Base-by-base conservation (phyloP, 53 echinoderm and acorn worm species). In the Temnopleurus reevesii region DNA sequence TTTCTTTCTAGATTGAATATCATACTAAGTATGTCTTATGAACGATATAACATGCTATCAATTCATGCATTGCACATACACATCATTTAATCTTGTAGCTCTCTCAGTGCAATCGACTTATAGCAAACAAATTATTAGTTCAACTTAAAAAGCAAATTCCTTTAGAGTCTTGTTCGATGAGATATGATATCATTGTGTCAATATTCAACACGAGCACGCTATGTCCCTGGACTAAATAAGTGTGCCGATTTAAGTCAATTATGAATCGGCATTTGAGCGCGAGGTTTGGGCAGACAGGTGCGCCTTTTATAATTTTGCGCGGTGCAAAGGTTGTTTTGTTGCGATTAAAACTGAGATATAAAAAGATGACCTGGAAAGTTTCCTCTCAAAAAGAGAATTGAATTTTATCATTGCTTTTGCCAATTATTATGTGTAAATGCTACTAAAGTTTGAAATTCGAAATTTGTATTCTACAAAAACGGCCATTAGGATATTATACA, bases 161-260 rank as follows among this genome's bases (percentile, higher is more conserved):
- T 8, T 6, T n/a, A 23, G 23, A n/a, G 23, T 41, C 71, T 71
- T 71, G 71, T 71, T 6, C 36, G 23, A 71, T 21, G n/a, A 71
- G 71, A 71, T 71, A 71, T 23, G 19, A 71, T 71, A 71, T 71
- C 71, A 41, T 41, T n/a, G 21, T 41, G 41, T 71, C 71, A 71
- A 71, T 71, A 71, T 38, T n/a, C 71, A n/a, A 38, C 71, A 18
- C 10, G 33, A 17, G 31, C 34, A 63, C 63, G 71, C 71, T 2
- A 71, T 1, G 71, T 19, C 41, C 71, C 43, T 71, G 71, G 71
- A n/a, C n/a, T 71, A 71, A 63, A 63, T 63, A 31, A 63, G n/a
- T 63, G 63, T n/a, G 71, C 36, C 38, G 71, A 71, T 71, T 71
- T 71, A 38, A 38, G 43, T 10, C 38, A 41, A 21, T 71, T 71